phyloP scores from a whole-genome alignment of 2,888 invertebrate genomes.

The Mythimna albipuncta region DNA sequence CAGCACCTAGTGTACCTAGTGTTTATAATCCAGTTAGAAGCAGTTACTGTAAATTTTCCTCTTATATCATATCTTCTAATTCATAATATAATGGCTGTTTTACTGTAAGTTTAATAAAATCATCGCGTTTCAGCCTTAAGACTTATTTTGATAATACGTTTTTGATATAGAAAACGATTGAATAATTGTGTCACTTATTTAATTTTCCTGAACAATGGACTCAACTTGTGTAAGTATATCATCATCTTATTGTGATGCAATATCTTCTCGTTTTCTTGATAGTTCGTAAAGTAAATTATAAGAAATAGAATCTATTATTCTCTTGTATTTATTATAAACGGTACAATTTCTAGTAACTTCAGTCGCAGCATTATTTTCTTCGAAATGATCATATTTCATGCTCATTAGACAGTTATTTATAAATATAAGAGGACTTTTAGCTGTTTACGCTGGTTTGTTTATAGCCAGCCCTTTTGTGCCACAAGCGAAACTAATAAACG shows the following conservation, averaged over 20 bases:
- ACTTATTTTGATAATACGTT: background rate
- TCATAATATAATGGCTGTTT: background rate
- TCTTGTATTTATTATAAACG: background rate
- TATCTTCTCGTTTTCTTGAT: background rate
- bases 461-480: background rate
- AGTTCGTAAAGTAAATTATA: slow-evolving; percentile 21
- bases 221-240: background rate
- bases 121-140: background rate
- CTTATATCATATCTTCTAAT: slow-evolving; percentile 29
- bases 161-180: background rate
- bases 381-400: slow-evolving; percentile 20
- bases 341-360: slow-evolving; percentile 10
- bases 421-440: slow-evolving; percentile 12
- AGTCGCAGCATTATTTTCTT: slow-evolving; percentile 17
- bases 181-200: background rate
- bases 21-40: slow-evolving; percentile 4
- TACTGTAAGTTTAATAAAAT: background rate
- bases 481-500: background rate
- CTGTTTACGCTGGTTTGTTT: slow-evolving; percentile 7
- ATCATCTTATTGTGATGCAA: background rate
- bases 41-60: slow-evolving; percentile 25
- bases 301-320: slow-evolving; percentile 14
- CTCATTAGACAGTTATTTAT: slow-evolving; percentile 17
- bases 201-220: background rate
- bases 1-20: slow-evolving; percentile 9